phyloP scores from a whole-genome alignment of 2,113 vertebrate species.

The Pseudorhombus dupliciocellatus region DNA sequence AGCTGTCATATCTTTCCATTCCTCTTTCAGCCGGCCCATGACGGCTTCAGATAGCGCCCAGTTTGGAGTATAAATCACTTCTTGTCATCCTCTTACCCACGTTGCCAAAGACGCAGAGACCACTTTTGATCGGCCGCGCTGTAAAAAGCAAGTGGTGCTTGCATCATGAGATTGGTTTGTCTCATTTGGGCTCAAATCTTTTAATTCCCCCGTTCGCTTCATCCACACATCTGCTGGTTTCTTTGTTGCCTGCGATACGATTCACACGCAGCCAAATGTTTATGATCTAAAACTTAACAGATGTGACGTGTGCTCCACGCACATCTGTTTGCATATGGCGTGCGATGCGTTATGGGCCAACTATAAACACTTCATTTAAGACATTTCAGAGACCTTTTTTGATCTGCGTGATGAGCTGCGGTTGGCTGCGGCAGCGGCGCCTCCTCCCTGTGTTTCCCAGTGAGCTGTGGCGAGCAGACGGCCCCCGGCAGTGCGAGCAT shows the following conservation, averaged over 20 bases:
- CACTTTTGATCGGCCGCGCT: not conserved
- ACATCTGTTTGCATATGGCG: conserved; percentile 20
- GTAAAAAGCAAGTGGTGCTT: not conserved
- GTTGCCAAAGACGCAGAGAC: not conserved
- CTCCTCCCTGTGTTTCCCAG: conserved; percentile 9
- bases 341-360: conserved; percentile 1
- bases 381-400: conserved; percentile 8
- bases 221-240: conserved; percentile 9
- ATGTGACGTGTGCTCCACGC: conserved; percentile 11
- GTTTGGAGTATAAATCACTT: not conserved
- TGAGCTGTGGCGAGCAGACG: conserved; percentile 23
- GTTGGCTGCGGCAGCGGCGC: not conserved
- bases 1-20: conserved; percentile 16
- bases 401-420: not conserved
- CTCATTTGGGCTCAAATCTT: not conserved
- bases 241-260: not conserved
- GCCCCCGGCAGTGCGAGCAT: conserved; percentile 44
- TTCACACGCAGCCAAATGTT: conserved; percentile 12
- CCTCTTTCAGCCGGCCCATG: conserved; percentile 3
- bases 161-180: not conserved
- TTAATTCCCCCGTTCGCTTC: not conserved
- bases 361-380: not conserved
- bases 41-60: conserved; percentile 12
- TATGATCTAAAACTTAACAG: conserved; percentile 4
- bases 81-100: not conserved